Evolutionary conservation across 2,888 invertebrate genomes (phyloP).

Genomic region (Lasioglossum zephyrum): DNA sequence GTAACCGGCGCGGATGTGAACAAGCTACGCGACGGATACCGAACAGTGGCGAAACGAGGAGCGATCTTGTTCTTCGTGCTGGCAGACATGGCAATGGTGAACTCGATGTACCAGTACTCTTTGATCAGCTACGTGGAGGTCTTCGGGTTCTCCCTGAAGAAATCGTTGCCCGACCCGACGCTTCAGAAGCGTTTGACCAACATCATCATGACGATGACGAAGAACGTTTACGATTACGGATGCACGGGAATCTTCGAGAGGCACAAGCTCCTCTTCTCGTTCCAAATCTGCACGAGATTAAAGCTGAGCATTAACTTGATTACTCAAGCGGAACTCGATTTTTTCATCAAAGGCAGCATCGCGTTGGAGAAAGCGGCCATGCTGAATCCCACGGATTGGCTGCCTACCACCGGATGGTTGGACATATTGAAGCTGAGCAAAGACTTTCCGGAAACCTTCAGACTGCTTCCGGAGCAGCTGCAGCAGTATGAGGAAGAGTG

Average conservation of each 20-base stretch:
- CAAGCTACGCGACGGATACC: conserved; percentile 92
- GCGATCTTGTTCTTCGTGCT: conserved; percentile 96
- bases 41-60: conserved; percentile 93
- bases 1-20: conserved; percentile 93
- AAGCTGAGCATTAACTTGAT: conserved; percentile 89
- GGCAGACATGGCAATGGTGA: conserved; percentile 95
- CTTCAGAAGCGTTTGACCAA: conserved; percentile 90
- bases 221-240: conserved; percentile 95
- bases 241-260: conserved; percentile 96
- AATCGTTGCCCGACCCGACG: conserved; percentile 93
- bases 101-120: conserved; percentile 97
- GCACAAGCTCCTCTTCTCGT: conserved; percentile 95
- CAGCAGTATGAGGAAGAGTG: conserved; percentile 87
- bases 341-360: conserved; percentile 95
- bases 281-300: conserved; percentile 94
- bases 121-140: conserved; percentile 93
- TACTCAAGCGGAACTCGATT: conserved; percentile 91
- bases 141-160: conserved; percentile 92
- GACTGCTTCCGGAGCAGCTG: conserved; percentile 86
- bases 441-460: conserved; percentile 90
- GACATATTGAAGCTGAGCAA: conserved; percentile 90
- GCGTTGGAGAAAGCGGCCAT: conserved; percentile 90
- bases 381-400: conserved; percentile 90
- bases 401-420: conserved; percentile 92
- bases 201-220: conserved; percentile 93